phyloP scores from a whole-genome alignment of 2,113 vertebrate genomes.

The Oncorhynchus keta region DNA sequence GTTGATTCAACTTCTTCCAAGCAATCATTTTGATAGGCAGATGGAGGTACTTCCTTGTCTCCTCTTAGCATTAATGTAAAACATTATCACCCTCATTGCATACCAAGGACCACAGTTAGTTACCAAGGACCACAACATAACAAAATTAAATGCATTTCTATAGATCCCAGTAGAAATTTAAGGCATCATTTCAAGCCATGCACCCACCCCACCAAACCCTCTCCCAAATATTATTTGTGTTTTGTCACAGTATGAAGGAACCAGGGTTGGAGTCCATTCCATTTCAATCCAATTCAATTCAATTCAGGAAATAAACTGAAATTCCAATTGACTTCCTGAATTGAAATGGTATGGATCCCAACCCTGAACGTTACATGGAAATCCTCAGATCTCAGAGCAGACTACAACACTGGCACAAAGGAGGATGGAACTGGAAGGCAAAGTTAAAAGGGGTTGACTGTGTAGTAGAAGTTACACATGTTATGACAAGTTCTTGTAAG shows the following conservation, averaged over 20 bases:
- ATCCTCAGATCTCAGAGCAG: slow-evolving; percentile 40
- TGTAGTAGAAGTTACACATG: background rate
- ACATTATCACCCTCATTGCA: slow-evolving; percentile 14
- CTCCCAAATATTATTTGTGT: background rate
- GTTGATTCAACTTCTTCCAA: background rate
- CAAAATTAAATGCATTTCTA: slow-evolving; percentile 37
- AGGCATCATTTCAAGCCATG: slow-evolving; percentile 58
- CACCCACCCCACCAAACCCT: slow-evolving; percentile 12
- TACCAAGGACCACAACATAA: slow-evolving; percentile 15
- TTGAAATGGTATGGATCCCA: no score
- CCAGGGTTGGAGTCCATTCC: background rate
- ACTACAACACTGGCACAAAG: slow-evolving; percentile 15
- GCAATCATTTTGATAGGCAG: background rate
- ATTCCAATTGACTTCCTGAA: no score
- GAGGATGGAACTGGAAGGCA: slow-evolving; percentile 19
- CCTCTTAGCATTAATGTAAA: no score
- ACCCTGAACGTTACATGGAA: background rate
- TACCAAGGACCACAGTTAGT: slow-evolving; percentile 10
- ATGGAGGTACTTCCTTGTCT: no score
- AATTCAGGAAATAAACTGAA: no score
- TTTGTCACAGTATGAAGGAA: slow-evolving; percentile 28
- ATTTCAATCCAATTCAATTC: background rate
- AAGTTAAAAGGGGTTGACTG: background rate
- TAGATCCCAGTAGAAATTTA: slow-evolving; percentile 62
- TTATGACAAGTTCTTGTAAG: background rate